These are phyloP conservation scores for Epinotia demarniana DNA, from an alignment of 2,888 invertebrate genomes.

Conservation along the genomic window DNA sequence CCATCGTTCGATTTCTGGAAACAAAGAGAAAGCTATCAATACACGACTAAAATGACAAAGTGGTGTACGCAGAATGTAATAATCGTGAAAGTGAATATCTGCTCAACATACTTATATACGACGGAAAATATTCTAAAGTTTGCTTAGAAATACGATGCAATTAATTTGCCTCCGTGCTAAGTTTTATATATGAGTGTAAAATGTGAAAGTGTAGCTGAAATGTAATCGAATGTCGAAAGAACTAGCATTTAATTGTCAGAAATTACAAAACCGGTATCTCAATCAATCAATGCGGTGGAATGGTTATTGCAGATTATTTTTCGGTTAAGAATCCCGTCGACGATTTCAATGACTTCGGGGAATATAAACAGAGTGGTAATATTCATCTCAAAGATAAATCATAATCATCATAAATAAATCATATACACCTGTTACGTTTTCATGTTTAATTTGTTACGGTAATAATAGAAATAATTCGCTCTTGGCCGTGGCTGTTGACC, in stretches of 20 bases:
- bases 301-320: neutral
- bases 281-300: too few relatives aligned
- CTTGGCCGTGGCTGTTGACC: slow-evolving; percentile 24
- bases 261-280: neutral
- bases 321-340: neutral
- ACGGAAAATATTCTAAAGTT: neutral
- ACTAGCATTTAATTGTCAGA: neutral
- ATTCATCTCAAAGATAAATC: neutral
- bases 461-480: neutral
- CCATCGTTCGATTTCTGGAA: slow-evolving; percentile 37
- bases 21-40: slow-evolving; percentile 41
- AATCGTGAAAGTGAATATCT: slow-evolving; percentile 25
- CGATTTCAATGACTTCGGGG: too few relatives aligned
- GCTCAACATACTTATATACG: neutral
- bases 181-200: neutral
- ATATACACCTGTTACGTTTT: neutral
- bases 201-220: slow-evolving; percentile 5
- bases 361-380: neutral
- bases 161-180: neutral
- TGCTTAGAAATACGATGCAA: neutral
- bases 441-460: neutral
- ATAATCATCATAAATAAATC: too few relatives aligned
- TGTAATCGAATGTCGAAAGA: neutral
- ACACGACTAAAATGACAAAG: neutral
- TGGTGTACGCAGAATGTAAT: neutral